Evolutionary conservation across 2,113 vertebrate genomes (phyloP), one percentile per base, ranked within the genome.

Genomic region (Notarius quadriscutis): DNA sequence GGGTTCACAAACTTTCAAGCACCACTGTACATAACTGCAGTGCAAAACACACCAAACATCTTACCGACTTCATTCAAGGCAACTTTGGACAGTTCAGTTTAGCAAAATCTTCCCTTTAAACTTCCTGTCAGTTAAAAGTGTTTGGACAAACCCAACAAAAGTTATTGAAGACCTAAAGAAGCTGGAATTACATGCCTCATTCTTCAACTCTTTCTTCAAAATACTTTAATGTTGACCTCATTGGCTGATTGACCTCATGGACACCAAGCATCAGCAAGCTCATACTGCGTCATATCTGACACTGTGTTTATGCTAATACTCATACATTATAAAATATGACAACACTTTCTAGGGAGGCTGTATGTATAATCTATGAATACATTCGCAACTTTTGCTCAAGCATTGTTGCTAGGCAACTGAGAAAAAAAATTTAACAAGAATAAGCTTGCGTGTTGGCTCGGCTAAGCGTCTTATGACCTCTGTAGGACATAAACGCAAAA

Each of bases 401-500:
- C n/a, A 67, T 12, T 14, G 25, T 67, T 67, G n/a, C 63, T 67
- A 67, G 63, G 63, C n/a, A 67, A 27, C 63, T 27, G 4, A 27
- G n/a, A 67, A 27, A 27, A 27, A 22, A 22, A 22, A 22, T 51
- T 63, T 0, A 63, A 63, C 62, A 11, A 5, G 4, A 69, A 69
- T 25, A 30, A 15, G 0, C 41, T 41, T 53, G 14, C 22, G 53
- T 27, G 34, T 14, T 3, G 7, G 48, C 80, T 48, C 34, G 15
- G 34, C 48, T 51, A 51, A 67, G 62, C 41, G 34, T 86, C 18
- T 80, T 7, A 48, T 86, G 85, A 77, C 77, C 50, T 30, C 85
- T 86, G 51, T 67, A 55, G 74, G 85, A 86, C n/a, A 67, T 55
- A 77, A 15, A 41, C 4, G 41, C 41, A 41, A 41, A 41, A 41